These are phyloP conservation scores for Grallaria varia DNA, from an alignment of 2,113 vertebrate species.

Conservation along the genomic window DNA sequence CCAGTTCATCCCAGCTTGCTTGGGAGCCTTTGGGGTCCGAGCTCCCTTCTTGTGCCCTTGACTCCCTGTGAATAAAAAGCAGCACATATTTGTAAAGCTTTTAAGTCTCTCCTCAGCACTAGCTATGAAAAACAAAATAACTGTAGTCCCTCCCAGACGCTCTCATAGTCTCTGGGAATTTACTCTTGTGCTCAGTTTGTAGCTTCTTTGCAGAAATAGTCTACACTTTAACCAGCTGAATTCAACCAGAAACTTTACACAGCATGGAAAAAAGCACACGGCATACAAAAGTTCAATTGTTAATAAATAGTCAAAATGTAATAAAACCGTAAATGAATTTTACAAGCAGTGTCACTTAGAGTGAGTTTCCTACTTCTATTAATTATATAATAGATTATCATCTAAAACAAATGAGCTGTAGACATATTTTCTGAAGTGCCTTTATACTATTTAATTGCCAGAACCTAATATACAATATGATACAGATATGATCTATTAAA, in stretches of 20 bases:
- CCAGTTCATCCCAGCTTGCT: constrained; percentile 97
- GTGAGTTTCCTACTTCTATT: constrained; percentile 80
- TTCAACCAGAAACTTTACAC: constrained; percentile 18
- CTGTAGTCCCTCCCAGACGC: not conserved
- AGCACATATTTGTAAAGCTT: not conserved
- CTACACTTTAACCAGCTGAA: not conserved
- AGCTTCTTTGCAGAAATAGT: not conserved
- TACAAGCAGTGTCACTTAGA: constrained; percentile 67
- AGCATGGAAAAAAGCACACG: not conserved
- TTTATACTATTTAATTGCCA: constrained; percentile 87
- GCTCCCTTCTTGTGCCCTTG: constrained; percentile 96
- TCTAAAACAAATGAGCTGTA: constrained; percentile 90
- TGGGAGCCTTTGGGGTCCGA: constrained; percentile 88
- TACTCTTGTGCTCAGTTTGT: not conserved
- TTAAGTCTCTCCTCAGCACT: not conserved
- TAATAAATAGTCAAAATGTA: constrained; percentile 73
- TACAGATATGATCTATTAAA: constrained; percentile 91
- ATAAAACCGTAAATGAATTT: constrained; percentile 75
- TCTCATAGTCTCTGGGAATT: not conserved
- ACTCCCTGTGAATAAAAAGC: constrained; percentile 81
- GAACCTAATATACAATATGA: constrained; percentile 85
- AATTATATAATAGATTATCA: constrained; percentile 86
- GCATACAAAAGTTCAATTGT: constrained; percentile 40
- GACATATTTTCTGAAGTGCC: constrained; percentile 74
- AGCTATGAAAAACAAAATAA: not conserved